A percentile compares a stretch with the other conserved stretches of the same genome.
These are phyloP conservation scores for Rambutsinella grinnellia DNA, from an alignment of 2,888 invertebrate genomes.

Conservation along the genomic window DNA sequence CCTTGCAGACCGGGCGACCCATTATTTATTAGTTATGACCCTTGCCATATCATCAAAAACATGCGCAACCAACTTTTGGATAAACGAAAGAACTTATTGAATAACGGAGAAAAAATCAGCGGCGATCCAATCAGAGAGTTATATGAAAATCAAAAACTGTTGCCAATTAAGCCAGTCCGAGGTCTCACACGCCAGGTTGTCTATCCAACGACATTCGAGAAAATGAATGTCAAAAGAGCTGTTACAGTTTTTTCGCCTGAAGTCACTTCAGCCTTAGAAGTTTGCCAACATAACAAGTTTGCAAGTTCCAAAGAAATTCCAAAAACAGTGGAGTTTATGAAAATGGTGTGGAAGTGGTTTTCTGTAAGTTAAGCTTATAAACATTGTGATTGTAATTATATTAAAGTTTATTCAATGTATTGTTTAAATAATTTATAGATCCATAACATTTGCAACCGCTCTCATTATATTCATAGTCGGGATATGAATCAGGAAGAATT, in stretches of 20 bases:
- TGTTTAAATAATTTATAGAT: conserved; percentile 8
- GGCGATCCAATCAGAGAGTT: conserved; percentile 14
- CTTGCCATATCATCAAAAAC: conserved; percentile 51
- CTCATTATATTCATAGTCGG: not conserved
- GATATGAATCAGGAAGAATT: conserved; percentile 8
- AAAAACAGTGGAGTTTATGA: conserved; percentile 36
- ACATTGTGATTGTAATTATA: not conserved
- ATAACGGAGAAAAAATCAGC: conserved; percentile 1
- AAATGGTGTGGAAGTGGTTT: conserved; percentile 31
- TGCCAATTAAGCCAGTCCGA: conserved; percentile 36
- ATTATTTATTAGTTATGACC: conserved; percentile 44
- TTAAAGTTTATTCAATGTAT: conserved; percentile 1
- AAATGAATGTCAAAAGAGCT: conserved; percentile 54
- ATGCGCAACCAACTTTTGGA: conserved; percentile 38
- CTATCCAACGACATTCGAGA: conserved; percentile 43
- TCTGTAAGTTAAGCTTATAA: conserved; percentile 4
- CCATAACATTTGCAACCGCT: conserved; percentile 6
- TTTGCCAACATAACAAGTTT: not conserved
- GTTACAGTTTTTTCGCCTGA: conserved; percentile 44
- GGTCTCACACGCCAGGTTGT: conserved; percentile 36
- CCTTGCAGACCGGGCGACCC: conserved; percentile 8
- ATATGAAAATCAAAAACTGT: conserved; percentile 20
- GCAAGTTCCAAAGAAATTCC: conserved; percentile 13
- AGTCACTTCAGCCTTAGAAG: conserved; percentile 25
- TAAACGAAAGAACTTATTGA: conserved; percentile 1